Conservation (phyloP, 2,113 vertebrate genomes). For the Pygoscelis antarcticus region DNA sequence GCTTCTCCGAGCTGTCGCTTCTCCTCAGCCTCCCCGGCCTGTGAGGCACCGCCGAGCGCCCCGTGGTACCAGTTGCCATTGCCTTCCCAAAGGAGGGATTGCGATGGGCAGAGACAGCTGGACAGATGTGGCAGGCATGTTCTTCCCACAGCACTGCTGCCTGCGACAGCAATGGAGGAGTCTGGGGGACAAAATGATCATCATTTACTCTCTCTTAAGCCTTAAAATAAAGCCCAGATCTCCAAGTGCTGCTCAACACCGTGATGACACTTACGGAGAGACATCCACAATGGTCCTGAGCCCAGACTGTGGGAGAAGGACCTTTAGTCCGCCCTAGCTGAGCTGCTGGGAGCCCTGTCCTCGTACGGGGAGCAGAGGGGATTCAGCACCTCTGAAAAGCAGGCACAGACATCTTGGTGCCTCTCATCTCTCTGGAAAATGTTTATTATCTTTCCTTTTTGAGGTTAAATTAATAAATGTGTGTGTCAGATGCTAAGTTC, state of each 20-base stretch:
- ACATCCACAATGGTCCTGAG: accelerated
- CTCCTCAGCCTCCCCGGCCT: neutral
- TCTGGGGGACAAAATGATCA: neutral
- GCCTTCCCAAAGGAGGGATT: neutral
- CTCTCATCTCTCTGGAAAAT: neutral
- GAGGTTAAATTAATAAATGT: neutral
- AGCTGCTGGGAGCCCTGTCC: neutral
- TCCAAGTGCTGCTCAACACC: neutral
- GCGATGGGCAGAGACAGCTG: neutral
- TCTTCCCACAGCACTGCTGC: neutral
- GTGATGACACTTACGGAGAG: neutral
- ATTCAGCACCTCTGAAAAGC: neutral
- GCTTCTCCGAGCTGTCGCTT: neutral
- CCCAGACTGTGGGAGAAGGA: accelerated
- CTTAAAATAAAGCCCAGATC: neutral
- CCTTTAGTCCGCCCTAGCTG: neutral
- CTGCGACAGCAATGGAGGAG: neutral
- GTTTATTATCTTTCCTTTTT: neutral
- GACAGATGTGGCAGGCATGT: neutral
- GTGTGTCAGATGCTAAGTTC: neutral
- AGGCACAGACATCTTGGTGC: neutral
- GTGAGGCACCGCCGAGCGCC: neutral
- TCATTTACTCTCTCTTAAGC: neutral
- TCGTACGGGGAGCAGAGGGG: accelerated
- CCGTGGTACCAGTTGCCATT: neutral